These are phyloP conservation scores for Sciurus carolinensis DNA, from an alignment of 2,797 vertebrate genomes.

Conservation along the genomic window DNA sequence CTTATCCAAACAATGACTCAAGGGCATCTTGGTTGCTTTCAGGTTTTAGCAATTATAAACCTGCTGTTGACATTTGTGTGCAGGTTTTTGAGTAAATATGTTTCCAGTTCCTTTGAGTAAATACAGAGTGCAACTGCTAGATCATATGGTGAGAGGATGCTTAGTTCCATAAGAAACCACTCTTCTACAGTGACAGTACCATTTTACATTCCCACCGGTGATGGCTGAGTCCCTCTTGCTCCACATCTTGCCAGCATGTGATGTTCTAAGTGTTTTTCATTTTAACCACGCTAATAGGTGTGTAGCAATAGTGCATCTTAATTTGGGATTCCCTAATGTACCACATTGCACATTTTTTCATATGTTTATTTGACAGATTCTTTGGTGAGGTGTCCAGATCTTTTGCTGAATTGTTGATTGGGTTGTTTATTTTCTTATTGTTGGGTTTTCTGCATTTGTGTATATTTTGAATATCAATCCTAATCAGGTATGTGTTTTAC, in stretches of 20 bases:
- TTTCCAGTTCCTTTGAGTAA: not conserved
- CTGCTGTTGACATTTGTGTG: not conserved
- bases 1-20: not conserved
- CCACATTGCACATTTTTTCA: not conserved
- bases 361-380: not conserved
- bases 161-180: not conserved
- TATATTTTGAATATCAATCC: not conserved
- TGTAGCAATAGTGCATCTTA: rapidly evolving
- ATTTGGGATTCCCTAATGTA: not conserved
- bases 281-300: rapidly evolving
- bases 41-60: not conserved
- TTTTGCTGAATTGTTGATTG: not conserved
- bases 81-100: not conserved
- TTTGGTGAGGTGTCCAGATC: not conserved
- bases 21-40: not conserved
- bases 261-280: not conserved
- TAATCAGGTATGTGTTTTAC: not conserved
- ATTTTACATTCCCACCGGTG: too few species aligned
- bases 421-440: not conserved
- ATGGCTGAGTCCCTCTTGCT: rapidly evolving
- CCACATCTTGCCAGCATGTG: not conserved
- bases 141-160: not conserved
- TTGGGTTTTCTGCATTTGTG: not conserved
- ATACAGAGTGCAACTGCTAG: not conserved
- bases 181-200: not conserved